A percentile compares a stretch with the other conserved stretches of the same genome.
Conservation (phyloP, 2,113 vertebrate species). For the Laterallus jamaicensis region DNA sequence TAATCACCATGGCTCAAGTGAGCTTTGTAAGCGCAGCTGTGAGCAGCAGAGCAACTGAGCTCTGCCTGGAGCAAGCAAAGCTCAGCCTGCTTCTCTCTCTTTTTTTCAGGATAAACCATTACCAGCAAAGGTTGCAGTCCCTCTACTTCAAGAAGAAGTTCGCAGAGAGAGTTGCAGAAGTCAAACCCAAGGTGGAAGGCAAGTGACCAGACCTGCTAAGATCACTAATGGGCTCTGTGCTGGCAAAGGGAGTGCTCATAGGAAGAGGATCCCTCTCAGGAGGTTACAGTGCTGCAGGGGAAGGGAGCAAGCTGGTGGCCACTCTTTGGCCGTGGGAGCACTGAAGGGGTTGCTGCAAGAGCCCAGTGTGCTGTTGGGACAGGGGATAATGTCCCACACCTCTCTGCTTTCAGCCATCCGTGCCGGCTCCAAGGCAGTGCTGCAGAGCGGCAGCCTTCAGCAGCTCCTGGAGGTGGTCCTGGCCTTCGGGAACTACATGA, state of each 20-base stretch:
- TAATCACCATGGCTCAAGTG: neutral
- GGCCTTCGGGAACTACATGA: conserved; percentile 99
- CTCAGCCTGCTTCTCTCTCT: neutral
- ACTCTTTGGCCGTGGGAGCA: neutral
- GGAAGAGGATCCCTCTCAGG: neutral
- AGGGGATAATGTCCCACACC: neutral
- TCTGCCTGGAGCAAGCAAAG: neutral
- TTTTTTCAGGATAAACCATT: conserved; percentile 92
- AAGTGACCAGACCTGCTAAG: neutral
- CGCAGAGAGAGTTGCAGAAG: conserved; percentile 96
- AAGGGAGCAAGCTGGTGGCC: neutral
- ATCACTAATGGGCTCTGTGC: neutral
- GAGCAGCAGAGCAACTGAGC: neutral
- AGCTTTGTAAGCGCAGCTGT: neutral
- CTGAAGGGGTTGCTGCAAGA: neutral
- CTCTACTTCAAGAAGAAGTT: conserved; percentile 99
- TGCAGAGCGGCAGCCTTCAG: conserved; percentile 89
- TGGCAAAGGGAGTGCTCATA: accelerated
- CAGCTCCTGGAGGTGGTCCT: conserved; percentile 96
- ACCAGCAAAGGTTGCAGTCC: conserved; percentile 95
- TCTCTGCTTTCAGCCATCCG: conserved; percentile 81
- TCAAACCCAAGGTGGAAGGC: conserved; percentile 99
- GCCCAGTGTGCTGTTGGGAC: neutral
- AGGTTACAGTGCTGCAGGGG: neutral
- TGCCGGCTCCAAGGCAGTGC: conserved; percentile 89